Evolutionary conservation across 2,797 vertebrate genomes (phyloP).

Genomic region (Crenichthys baileyi): DNA sequence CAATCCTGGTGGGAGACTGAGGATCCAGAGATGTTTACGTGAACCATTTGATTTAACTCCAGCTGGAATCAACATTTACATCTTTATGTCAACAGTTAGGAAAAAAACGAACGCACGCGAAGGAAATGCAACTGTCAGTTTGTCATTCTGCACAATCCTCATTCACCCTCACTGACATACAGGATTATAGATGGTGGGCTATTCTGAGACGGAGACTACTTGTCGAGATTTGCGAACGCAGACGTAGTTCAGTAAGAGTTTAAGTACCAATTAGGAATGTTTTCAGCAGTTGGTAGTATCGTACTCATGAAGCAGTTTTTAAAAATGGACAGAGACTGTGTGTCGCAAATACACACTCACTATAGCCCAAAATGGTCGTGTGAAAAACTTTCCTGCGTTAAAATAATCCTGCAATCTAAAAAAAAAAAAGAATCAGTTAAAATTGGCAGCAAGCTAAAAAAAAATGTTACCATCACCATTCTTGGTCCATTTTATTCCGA

Average conservation of each 20-base stretch:
- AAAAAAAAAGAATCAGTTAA: neutral
- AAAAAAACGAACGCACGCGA: neutral
- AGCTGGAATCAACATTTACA: neutral
- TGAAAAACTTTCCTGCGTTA: neutral
- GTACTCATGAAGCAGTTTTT: constrained; percentile 24
- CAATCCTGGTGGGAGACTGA: neutral
- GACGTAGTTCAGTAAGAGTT: constrained; percentile 67
- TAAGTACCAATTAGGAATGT: constrained; percentile 68
- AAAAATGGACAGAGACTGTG: neutral
- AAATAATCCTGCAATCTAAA: neutral
- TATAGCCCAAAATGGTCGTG: neutral
- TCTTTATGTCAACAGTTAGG: neutral
- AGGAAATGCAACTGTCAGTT: constrained; percentile 20
- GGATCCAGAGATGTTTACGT: neutral
- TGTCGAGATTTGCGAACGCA: constrained; percentile 46
- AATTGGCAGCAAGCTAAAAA: neutral
- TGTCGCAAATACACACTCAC: constrained; percentile 9
- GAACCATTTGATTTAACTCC: constrained; percentile 6
- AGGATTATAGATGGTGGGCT: constrained; percentile 10
- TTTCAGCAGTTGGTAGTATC: constrained; percentile 49
- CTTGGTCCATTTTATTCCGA: neutral
- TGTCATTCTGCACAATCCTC: constrained; percentile 10
- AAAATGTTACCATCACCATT: neutral
- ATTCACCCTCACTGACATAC: constrained; percentile 14
- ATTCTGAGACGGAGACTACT: constrained; percentile 28